Conservation (phyloP, 2,797 vertebrate genomes). For the Malacoraja senta region DNA sequence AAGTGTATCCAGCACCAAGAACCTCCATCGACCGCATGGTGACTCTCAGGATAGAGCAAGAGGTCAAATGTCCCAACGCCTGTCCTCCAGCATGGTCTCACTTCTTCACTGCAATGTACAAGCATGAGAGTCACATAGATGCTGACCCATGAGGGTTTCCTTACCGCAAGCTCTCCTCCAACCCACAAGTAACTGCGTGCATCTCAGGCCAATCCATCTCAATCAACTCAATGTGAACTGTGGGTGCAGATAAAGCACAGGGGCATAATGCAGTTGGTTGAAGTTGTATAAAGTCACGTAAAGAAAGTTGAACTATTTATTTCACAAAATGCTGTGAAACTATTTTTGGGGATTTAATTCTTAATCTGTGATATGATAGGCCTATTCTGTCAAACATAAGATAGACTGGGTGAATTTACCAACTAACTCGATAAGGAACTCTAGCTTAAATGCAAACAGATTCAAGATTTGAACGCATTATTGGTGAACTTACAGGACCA, state of each 20-base stretch:
- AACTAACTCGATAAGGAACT: background rate
- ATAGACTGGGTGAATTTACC: background rate
- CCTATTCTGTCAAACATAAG: background rate
- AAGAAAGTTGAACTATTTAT: background rate
- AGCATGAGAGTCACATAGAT: no score
- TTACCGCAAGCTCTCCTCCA: no score
- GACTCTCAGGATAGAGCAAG: no score
- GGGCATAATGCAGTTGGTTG: background rate
- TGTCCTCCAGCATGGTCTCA: no score
- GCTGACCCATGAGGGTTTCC: no score
- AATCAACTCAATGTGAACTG: background rate
- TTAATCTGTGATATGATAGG: background rate
- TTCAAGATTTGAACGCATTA: background rate
- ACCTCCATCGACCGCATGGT: no score
- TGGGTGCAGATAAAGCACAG: background rate
- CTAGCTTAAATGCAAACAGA: background rate
- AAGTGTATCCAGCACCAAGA: no score
- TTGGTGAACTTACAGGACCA: background rate
- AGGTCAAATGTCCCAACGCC: no score
- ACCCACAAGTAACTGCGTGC: no score
- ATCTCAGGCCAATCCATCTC: background rate
- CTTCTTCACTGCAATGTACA: no score
- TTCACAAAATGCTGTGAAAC: background rate
- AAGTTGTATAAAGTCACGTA: background rate
- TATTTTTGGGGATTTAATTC: background rate